Conservation (phyloP, 2,113 vertebrate genomes). For the Leiothrix lutea region DNA sequence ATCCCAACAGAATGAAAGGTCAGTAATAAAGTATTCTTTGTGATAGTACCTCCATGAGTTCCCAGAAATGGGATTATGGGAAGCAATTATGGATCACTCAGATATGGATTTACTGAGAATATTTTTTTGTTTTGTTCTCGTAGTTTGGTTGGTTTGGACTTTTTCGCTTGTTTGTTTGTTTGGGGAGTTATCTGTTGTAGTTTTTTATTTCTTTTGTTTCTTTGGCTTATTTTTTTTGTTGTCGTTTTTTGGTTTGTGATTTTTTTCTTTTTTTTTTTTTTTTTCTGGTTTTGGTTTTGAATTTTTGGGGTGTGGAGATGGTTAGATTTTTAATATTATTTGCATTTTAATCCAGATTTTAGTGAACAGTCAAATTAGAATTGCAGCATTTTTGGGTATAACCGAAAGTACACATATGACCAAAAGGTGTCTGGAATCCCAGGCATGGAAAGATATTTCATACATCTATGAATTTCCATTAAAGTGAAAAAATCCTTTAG, state of each 20-base stretch:
- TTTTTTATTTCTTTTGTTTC: neutral
- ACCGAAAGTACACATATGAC: neutral
- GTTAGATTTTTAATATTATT: rapidly evolving
- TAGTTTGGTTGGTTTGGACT: neutral
- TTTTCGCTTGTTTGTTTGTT: neutral
- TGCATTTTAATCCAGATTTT: neutral
- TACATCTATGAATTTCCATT: neutral
- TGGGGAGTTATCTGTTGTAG: neutral
- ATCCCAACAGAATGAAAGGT: neutral
- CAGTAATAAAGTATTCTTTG: neutral
- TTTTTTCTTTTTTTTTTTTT: no score
- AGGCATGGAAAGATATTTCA: neutral
- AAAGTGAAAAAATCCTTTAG: neutral
- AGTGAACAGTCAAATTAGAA: neutral
- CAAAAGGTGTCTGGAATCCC: neutral
- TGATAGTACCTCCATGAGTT: neutral
- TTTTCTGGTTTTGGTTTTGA: neutral
- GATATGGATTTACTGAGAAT: neutral
- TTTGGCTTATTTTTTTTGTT: neutral
- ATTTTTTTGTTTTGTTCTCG: neutral
- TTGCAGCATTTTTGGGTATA: neutral
- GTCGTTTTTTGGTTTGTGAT: neutral
- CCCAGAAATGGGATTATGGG: neutral
- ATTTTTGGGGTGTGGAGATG: rapidly evolving
- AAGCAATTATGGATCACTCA: neutral